Evolutionary conservation across 2,797 vertebrate genomes (phyloP).

Genomic region (Alca torda): DNA sequence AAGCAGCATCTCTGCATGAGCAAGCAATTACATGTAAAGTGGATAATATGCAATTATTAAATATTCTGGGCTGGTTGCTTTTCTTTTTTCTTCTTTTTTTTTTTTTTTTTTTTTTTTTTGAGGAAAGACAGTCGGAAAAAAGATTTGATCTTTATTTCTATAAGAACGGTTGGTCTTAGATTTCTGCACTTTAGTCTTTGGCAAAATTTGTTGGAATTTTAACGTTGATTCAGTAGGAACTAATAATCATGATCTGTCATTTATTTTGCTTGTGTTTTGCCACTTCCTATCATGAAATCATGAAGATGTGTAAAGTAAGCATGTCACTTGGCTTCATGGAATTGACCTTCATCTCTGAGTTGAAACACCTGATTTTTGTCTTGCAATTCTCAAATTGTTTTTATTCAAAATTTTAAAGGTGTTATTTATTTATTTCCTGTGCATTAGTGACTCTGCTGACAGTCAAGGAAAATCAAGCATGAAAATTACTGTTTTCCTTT

Average conservation of each 20-base stretch:
- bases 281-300: slow-evolving; percentile 43
- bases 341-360: neutral
- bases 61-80: neutral
- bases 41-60: slow-evolving; percentile 47
- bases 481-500: neutral
- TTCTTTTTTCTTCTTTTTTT: neutral
- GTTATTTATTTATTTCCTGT: neutral
- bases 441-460: neutral
- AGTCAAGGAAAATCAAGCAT: neutral
- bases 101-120: neutral
- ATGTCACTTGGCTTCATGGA: neutral
- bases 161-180: slow-evolving; percentile 64
- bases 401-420: accelerated
- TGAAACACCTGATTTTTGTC: neutral
- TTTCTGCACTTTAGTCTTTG: slow-evolving; percentile 50
- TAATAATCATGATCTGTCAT: slow-evolving; percentile 50
- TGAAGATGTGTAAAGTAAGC: neutral
- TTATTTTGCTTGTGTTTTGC: slow-evolving; percentile 54
- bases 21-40: neutral
- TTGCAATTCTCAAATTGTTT: neutral
- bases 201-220: slow-evolving; percentile 71
- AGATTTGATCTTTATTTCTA: neutral
- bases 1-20: neutral
- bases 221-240: slow-evolving; percentile 65
- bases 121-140: slow-evolving; percentile 7